Conservation (phyloP, 2,797 vertebrate species). For the Jordanella pulchra region DNA sequence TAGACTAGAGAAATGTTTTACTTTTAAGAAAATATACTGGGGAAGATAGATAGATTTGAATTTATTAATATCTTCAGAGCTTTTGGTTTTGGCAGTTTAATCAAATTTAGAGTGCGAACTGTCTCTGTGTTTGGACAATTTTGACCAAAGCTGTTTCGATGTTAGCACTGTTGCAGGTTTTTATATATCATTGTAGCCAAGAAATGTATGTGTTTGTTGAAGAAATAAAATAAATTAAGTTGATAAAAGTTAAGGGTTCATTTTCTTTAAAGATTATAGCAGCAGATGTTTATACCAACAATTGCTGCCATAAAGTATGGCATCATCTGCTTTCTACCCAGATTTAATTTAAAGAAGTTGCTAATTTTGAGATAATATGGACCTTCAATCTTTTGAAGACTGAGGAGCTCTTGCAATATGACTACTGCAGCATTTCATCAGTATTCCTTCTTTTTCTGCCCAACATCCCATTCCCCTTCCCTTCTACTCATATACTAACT, state of each 20-base stretch:
- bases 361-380: not conserved
- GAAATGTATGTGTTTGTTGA: not conserved
- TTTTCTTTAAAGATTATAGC: too few species aligned
- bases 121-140: not conserved
- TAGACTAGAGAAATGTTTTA: not conserved
- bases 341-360: not conserved
- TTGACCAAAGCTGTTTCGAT: not conserved
- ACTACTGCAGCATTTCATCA: constrained; percentile 44
- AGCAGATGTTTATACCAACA: too few species aligned
- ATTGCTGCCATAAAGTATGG: too few species aligned
- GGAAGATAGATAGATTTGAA: not conserved
- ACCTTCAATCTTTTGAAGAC: not conserved
- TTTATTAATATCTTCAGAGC: not conserved
- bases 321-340: too few species aligned
- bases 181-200: not conserved
- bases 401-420: not conserved
- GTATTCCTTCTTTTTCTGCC: constrained; percentile 11
- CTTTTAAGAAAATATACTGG: not conserved
- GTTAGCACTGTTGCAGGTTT: not conserved
- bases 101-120: not conserved
- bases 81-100: not conserved
- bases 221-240: not conserved
- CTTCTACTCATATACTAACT: not conserved
- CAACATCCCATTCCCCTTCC: constrained; percentile 1
- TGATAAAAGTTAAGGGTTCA: not conserved